Evolutionary conservation across 2,888 invertebrate species (phyloP), one percentile per base, ranked within the genome.

Genomic region (Oxycera nigricornis): DNA sequence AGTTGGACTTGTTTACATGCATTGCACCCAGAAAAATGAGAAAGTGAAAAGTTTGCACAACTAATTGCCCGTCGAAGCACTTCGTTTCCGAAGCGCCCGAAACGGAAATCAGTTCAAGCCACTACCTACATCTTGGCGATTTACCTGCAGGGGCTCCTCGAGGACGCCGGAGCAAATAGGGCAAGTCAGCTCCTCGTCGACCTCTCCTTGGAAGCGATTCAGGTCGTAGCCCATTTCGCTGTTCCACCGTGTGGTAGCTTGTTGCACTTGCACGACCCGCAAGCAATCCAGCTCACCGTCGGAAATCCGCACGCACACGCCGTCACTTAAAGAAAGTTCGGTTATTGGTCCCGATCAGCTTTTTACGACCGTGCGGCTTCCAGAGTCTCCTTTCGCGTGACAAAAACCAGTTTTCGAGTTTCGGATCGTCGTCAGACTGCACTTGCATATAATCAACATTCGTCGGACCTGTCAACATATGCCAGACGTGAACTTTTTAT

Each of bases 101-200:
- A n/a, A n/a, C n/a, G n/a, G n/a, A n/a, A n/a, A n/a, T n/a, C n/a
- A n/a, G n/a, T n/a, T n/a, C 24, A 35, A 35, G 31, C 52, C 31
- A 30, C 41, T 62, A 62, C 62, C 39, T 61, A 72, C 72, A 59
- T 72, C 73, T 76, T 31, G 31, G 31, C 46, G 31, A 82, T 83
- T 81, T 87, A 95, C 96, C 92, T 97, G 97, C 77, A 97, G 87
- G 57, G 97, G 97, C 83, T 97, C 96, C 83, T 97, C 96, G 73
- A 98, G 87, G 78, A 98, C 97, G 78, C 95, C 94, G 77, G 96
- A 95, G 87, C 97, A 98, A 86, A 98, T 97, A 78, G 97, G 94
- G 83, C 97, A 98, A 80, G 97, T 91, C 77, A 98, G 88, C 88
- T 98, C 98, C 88, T 97, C 97, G 86, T 98, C 97, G 79, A 98